Percentiles rank a stretch among this genome's conserved stretches.
Evolutionary conservation across 2,888 invertebrate genomes (phyloP).

Genomic region (Meandrusa payeni): DNA sequence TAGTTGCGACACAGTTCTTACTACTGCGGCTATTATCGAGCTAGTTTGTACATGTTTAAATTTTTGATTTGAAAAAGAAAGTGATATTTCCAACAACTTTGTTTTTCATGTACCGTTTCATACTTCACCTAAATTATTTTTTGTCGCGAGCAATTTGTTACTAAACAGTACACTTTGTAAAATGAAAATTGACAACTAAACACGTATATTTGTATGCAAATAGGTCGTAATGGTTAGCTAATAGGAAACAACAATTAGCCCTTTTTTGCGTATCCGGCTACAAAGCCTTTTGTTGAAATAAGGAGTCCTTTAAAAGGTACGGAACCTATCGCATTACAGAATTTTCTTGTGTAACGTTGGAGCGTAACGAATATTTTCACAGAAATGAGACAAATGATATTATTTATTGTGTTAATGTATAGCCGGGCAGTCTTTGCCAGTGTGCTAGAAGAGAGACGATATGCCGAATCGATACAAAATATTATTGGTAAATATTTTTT

Average conservation of each 20-base stretch:
- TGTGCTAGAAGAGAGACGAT: background rate
- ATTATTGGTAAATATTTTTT: background rate
- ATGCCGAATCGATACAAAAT: background rate
- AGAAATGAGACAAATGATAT: background rate
- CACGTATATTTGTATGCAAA: background rate
- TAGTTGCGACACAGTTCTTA: too few species aligned
- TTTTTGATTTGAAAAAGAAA: too few species aligned
- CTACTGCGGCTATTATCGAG: too few species aligned
- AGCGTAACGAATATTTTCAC: background rate
- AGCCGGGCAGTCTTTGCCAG: background rate
- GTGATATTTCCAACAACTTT: too few species aligned
- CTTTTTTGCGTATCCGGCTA: constrained; percentile 9
- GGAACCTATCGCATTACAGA: background rate
- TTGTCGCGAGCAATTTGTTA: too few species aligned
- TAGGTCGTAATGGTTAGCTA: constrained; percentile 4
- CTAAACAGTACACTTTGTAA: background rate
- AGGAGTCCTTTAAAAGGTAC: constrained; percentile 7
- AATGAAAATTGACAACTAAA: constrained; percentile 2
- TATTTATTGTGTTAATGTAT: background rate
- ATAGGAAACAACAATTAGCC: constrained; percentile 1
- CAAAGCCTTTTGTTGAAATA: background rate
- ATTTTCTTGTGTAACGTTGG: background rate
- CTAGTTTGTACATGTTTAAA: too few species aligned
- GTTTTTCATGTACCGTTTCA: too few species aligned
- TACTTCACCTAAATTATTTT: too few species aligned